A percentile compares a stretch with the other conserved stretches of the same genome.
Conservation (phyloP, 2,888 invertebrate genomes). For the Chironomus riparius region DNA sequence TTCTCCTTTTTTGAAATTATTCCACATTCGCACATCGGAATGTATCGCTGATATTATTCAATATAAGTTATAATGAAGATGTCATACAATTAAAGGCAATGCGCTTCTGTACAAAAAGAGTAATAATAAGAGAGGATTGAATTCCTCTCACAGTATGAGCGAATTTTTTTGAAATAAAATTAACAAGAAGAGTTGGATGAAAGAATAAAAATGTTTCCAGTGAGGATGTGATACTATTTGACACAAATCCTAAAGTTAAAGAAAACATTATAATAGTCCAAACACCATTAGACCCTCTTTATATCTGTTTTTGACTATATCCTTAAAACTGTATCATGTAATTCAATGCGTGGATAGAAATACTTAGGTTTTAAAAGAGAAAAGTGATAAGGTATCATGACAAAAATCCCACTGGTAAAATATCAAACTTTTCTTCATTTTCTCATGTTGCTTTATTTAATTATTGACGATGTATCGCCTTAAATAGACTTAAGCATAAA, state of each 20-base stretch:
- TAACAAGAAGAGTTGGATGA: neutral
- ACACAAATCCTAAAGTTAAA: too few species aligned
- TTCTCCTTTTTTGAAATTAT: neutral
- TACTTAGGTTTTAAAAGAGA: too few species aligned
- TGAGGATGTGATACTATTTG: neutral
- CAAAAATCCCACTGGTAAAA: too few species aligned
- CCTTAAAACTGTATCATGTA: too few species aligned
- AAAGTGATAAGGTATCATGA: too few species aligned
- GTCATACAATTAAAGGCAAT: slow-evolving; percentile 13
- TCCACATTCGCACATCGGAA: neutral
- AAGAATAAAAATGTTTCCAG: neutral
- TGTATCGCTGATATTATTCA: neutral
- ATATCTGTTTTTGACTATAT: too few species aligned
- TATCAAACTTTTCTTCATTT: neutral
- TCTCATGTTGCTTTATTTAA: slow-evolving; percentile 8
- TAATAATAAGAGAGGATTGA: neutral
- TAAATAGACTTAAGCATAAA: slow-evolving; percentile 2
- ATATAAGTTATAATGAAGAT: slow-evolving; percentile 7
- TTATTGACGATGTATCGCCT: slow-evolving; percentile 15
- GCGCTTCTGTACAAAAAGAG: neutral
- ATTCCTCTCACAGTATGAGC: slow-evolving; percentile 19
- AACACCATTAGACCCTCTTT: too few species aligned
- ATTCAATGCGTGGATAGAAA: too few species aligned
- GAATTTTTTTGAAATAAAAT: neutral
- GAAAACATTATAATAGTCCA: too few species aligned